Percentiles rank a stretch among this genome's conserved stretches.
Conservation (phyloP, 2,113 vertebrate species). For the Poeciliopsis prolifica region DNA sequence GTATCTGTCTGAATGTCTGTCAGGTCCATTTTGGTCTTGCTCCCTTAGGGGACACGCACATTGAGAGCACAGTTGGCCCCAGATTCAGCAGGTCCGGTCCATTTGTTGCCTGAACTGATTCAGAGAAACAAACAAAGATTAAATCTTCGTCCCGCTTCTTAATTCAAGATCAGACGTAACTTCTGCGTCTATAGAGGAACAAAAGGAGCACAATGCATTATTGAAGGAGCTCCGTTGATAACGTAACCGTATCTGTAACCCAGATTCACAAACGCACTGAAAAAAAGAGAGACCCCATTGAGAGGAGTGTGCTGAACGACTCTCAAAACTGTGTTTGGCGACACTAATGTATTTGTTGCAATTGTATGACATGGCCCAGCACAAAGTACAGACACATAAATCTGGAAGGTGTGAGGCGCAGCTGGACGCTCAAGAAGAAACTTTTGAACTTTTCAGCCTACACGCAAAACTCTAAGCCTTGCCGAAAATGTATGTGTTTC, state of each 20-base stretch:
- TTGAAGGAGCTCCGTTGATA: background rate
- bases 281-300: slow-evolving; percentile 16
- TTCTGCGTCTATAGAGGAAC: background rate
- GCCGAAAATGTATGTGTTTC: background rate
- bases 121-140: slow-evolving; percentile 18
- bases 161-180: background rate
- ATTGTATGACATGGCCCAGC: too few species aligned
- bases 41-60: slow-evolving; percentile 59
- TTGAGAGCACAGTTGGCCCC: slow-evolving; percentile 35
- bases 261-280: slow-evolving; percentile 45
- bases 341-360: too few species aligned
- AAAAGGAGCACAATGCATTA: background rate
- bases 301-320: too few species aligned
- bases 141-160: slow-evolving; percentile 3
- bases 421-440: too few species aligned
- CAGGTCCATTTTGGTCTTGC: slow-evolving; percentile 2
- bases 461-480: too few species aligned
- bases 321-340: too few species aligned
- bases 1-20: background rate
- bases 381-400: too few species aligned
- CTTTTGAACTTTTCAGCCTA: too few species aligned
- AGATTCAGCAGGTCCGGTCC: slow-evolving; percentile 36
- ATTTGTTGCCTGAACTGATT: slow-evolving; percentile 26
- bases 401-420: too few species aligned
- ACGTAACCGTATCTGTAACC: slow-evolving; percentile 23